Conservation (phyloP, 2,113 vertebrate species). For the Pelmatolapia mariae region DNA sequence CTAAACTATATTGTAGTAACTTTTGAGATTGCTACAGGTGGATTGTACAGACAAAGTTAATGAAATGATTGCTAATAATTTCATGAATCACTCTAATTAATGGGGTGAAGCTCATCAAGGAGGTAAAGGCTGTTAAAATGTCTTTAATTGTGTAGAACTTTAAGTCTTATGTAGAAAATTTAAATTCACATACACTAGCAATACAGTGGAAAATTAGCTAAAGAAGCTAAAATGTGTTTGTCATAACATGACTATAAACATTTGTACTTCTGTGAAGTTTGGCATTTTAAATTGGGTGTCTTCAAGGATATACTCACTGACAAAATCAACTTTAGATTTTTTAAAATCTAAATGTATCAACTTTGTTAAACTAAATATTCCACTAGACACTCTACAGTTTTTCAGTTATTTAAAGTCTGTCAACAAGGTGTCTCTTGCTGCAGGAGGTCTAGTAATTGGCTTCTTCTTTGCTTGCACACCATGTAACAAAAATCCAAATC, state of each 20-base stretch:
- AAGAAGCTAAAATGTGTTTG: neutral
- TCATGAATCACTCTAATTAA: neutral
- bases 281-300: neutral
- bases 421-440: conserved; percentile 19
- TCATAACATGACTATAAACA: neutral
- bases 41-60: neutral
- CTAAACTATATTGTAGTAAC: neutral
- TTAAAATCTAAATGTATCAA: neutral
- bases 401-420: conserved; percentile 42
- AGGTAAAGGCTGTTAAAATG: neutral
- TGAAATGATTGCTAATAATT: neutral
- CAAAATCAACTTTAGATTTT: neutral
- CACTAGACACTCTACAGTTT: conserved; percentile 8
- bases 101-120: neutral
- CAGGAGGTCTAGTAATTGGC: neutral
- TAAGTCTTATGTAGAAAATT: neutral
- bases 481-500: conserved; percentile 43
- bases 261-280: neutral
- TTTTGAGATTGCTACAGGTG: neutral
- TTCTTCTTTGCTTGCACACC: neutral
- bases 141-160: neutral
- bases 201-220: neutral
- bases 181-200: neutral
- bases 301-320: neutral
- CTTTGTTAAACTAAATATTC: neutral